Base-by-base conservation (phyloP, 2,888 invertebrate genomes). In the Synanthedon myopaeformis region DNA sequence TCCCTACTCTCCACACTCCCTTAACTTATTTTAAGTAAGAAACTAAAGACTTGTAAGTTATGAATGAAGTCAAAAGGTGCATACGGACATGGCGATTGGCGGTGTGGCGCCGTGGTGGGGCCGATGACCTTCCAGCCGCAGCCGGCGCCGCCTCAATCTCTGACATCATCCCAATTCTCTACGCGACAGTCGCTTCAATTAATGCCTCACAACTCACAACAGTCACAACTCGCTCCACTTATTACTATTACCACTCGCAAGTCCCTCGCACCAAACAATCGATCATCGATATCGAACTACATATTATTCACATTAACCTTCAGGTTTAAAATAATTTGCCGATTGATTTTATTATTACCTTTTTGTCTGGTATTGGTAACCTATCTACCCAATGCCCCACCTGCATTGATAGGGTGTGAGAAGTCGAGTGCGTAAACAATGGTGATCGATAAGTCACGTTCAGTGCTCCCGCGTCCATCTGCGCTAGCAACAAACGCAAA, bases 71-170 rank as follows among this genome's bases (percentile, higher is more conserved):
- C 35, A 10, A 35, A 10, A 35, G 35, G 35, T 35, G 35, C 35
- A 35, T 10, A 6, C 28, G 61, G 57, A 55, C 54, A 55, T 57
- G 17, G 2, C 17, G 17, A 17, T 17, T 17, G 17, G 17, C 17
- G 17, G 17, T 23, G 23, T 5, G 54, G 59, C 54, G 56, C 58
- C 60, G 60, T 64, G 63, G 64, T 59, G 58, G 54, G 68, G 66
- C 61, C 69, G 66, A 64, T 61, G 69, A 69, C 69, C 67, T 58
- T 56, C 53, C 59, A 57, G 55, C 55, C 42, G 54, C 53, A 11
- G 66, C 61, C 69, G 66, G 64, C 61, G 69, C 67, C 69, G 66
- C 58, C 56, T 52, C 59, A 57, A 54, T 54, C 42, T 53, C 53
- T 62, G 63, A 64, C 65, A 60, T 64, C 64, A 63, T 57, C 59